These are phyloP conservation scores for Pseudomyrmex dendroicus DNA, from an alignment of 1,140 invertebrate species.

Conservation along the genomic window DNA sequence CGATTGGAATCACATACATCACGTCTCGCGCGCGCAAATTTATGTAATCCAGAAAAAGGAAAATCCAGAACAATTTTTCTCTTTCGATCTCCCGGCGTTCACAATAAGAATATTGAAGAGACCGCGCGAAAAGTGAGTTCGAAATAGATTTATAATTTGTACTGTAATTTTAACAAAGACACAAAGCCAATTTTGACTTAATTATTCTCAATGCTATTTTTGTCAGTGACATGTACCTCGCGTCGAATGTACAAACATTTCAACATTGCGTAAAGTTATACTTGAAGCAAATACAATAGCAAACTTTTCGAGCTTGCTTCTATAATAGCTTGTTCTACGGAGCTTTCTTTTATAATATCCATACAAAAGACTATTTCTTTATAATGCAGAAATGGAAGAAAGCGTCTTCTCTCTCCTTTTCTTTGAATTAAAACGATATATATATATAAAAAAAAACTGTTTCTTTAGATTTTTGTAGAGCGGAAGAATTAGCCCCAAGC, in stretches of 20 bases:
- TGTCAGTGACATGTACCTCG: not conserved
- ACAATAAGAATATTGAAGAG: not conserved
- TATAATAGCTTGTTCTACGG: constrained; percentile 11
- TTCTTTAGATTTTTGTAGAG: not conserved
- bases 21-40: not conserved
- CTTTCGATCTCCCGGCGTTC: not conserved
- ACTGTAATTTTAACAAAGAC: not conserved
- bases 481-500: not conserved
- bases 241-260: not conserved
- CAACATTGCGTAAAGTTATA: constrained; percentile 12
- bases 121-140: not conserved
- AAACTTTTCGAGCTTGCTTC: constrained; percentile 23
- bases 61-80: constrained; percentile 12
- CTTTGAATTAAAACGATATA: constrained; percentile 14
- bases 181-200: not conserved
- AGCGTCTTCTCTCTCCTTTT: not conserved
- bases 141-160: not conserved
- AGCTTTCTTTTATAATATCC: constrained; percentile 39
- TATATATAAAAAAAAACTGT: not conserved
- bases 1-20: not conserved
- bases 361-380: constrained; percentile 17
- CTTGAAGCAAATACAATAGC: constrained; percentile 6
- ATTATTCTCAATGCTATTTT: not conserved
- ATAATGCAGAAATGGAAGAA: constrained; percentile 7
- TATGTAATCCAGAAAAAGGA: not conserved